Base-by-base conservation (phyloP, 2,113 vertebrate species). In the Coptodon bakossiorum region DNA sequence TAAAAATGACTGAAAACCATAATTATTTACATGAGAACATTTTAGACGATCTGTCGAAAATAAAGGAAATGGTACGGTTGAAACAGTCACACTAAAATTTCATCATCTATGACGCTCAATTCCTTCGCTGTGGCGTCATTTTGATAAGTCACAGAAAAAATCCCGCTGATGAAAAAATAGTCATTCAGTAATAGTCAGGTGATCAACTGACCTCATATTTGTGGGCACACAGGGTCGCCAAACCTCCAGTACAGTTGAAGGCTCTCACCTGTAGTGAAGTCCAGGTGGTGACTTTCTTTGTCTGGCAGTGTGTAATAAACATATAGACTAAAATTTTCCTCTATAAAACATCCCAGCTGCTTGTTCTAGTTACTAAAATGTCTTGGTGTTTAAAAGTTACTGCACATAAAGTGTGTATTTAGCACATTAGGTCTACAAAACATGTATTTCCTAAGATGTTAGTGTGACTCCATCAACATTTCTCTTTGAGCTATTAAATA, bases 341-440 rank as follows among this genome's bases (percentile, higher is more conserved):
- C 22, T 56, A 56, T 56, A 56, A 56, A 56, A 56, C 0, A 3
- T 27, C 54, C 54, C 59, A 34, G 29, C 29, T 10, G 29, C 2
- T 63, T 5, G 0, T 61, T 63, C 19, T 34, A 63, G 5, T 34
- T 16, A 38, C 6, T 0, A 12, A 38, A 66, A 38, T 0, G 6
- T 17, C 5, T 3, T 16, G 5, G 14, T 27, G 11, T 0, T 57
- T 14, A 7, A 57, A 57, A 29, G 54, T 61, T 31, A 11, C 29
- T 63, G 29, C 29, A 19, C 16, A 63, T 63, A 11, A 63, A 31
- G 8, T 61, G 57, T 61, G 29, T 61, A 1, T 61, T 34, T 10
- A 19, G 14, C 0, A 6, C 29, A 1, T 61, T 9, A 31, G 2
- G 14, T 61, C 14, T 5, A 0, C 0, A 59, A 61, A 61, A 61